These are phyloP conservation scores for Drosophila basisetae DNA, from an alignment of 2,888 invertebrate genomes.

Conservation along the genomic window DNA sequence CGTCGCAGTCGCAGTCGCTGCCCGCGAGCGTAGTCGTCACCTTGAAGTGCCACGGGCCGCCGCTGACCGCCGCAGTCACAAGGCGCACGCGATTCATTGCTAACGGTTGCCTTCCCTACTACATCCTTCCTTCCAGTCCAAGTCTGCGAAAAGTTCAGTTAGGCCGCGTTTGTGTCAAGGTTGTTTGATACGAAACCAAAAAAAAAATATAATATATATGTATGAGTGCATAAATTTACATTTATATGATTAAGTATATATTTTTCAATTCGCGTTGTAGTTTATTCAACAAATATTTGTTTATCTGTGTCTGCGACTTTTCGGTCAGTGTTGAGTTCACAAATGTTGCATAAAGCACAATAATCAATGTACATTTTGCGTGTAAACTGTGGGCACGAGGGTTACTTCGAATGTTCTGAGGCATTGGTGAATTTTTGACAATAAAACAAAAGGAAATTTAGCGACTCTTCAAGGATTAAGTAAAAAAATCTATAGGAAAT, in stretches of 20 bases:
- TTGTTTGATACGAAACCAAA: constrained; percentile 20
- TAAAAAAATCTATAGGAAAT: not conserved
- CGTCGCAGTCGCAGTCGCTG: constrained; percentile 16
- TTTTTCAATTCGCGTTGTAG: constrained; percentile 19
- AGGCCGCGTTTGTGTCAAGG: constrained; percentile 41
- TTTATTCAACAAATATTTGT: constrained; percentile 31
- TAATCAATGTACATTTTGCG: constrained; percentile 40
- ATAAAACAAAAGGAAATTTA: not conserved
- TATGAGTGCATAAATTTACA: not conserved
- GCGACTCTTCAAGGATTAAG: not conserved
- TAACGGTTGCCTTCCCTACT: constrained; percentile 27
- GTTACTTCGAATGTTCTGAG: constrained; percentile 12
- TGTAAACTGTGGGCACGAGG: constrained; percentile 27
- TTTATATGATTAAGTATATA: not conserved
- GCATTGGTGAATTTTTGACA: not conserved
- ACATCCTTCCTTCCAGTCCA: constrained; percentile 26
- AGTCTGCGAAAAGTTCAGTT: constrained; percentile 18
- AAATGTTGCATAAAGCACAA: constrained; percentile 45
- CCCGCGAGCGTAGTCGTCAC: constrained; percentile 37
- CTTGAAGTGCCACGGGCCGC: constrained; percentile 57
- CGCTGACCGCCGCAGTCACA: constrained; percentile 45
- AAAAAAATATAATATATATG: constrained; percentile 3
- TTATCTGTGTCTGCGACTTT: constrained; percentile 26
- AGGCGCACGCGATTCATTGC: constrained; percentile 50
- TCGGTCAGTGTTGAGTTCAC: constrained; percentile 8